Evolutionary conservation across 2,888 invertebrate species (phyloP).

Genomic region (Agrypnus murinus): DNA sequence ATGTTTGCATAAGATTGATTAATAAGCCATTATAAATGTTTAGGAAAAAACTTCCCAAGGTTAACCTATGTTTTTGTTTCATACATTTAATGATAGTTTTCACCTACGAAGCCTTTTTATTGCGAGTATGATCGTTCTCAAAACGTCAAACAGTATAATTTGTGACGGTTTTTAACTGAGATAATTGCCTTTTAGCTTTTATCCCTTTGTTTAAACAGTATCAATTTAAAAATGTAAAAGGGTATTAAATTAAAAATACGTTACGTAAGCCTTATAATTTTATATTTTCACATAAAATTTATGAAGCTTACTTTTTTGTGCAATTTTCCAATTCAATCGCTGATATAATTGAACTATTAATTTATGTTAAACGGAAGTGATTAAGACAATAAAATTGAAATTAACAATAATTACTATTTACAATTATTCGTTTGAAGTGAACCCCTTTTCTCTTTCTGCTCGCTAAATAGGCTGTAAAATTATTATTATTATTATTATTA

Average conservation of each 20-base stretch:
- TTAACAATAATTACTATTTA: neutral
- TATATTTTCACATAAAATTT: no score
- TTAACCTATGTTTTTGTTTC: no score
- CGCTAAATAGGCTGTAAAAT: constrained; percentile 13
- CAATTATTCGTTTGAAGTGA: neutral
- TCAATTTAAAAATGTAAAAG: neutral
- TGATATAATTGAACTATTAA: constrained; percentile 12
- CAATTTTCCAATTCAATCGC: constrained; percentile 15
- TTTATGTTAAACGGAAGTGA: constrained; percentile 1
- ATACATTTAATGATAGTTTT: no score
- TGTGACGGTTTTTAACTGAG: constrained; percentile 25
- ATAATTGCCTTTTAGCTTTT: constrained; percentile 23
- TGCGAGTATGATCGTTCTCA: neutral
- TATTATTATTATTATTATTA: constrained; percentile 1
- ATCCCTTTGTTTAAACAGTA: constrained; percentile 13
- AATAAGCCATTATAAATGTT: no score
- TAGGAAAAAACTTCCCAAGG: no score
- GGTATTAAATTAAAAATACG: no score
- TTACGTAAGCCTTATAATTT: no score
- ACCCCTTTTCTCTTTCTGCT: neutral
- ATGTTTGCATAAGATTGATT: no score
- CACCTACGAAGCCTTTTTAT: no score
- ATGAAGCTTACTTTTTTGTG: neutral
- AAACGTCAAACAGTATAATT: constrained; percentile 20
- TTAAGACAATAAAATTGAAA: constrained; percentile 9